Conservation (phyloP, 2,797 vertebrate species). For the Ctenosaura bakeri region DNA sequence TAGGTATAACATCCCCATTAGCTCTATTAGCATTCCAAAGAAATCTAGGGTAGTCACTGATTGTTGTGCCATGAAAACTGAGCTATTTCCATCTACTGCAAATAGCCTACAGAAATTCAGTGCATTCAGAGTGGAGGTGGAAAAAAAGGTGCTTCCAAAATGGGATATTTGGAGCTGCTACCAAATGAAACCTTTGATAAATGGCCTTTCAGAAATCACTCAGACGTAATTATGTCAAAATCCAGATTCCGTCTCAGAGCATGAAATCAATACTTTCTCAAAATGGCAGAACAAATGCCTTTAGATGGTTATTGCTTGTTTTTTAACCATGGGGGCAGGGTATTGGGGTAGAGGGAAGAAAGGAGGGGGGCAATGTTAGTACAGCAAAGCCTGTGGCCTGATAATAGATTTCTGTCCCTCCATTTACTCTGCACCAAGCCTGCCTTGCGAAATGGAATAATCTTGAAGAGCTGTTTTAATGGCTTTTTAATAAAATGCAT, state of each 20-base stretch:
- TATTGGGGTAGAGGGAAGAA: not conserved
- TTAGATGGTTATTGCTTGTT: conserved; percentile 56
- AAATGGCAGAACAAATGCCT: conserved; percentile 62
- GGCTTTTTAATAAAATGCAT: conserved; percentile 58
- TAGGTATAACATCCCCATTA: not conserved
- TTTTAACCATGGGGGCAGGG: conserved; percentile 33
- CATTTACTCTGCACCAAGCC: conserved; percentile 41
- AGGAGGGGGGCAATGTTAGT: conserved; percentile 53
- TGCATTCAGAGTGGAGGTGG: not conserved
- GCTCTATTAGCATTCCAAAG: not conserved
- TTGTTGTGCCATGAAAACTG: not conserved
- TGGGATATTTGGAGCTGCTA: conserved; percentile 18
- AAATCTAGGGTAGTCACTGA: not conserved
- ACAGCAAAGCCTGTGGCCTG: conserved; percentile 48
- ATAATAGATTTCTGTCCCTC: conserved; percentile 51
- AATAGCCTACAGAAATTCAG: not conserved
- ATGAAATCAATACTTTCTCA: conserved; percentile 63
- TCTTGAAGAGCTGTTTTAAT: conserved; percentile 50
- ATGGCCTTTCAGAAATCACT: conserved; percentile 59
- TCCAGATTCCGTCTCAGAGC: conserved; percentile 43
- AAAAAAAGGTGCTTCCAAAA: not conserved
- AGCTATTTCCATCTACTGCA: not conserved
- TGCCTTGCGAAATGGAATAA: conserved; percentile 29
- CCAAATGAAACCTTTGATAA: conserved; percentile 56
- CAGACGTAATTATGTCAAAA: conserved; percentile 55